Evolutionary conservation across 1,140 invertebrate species (phyloP).

Genomic region (Eueides isabella): DNA sequence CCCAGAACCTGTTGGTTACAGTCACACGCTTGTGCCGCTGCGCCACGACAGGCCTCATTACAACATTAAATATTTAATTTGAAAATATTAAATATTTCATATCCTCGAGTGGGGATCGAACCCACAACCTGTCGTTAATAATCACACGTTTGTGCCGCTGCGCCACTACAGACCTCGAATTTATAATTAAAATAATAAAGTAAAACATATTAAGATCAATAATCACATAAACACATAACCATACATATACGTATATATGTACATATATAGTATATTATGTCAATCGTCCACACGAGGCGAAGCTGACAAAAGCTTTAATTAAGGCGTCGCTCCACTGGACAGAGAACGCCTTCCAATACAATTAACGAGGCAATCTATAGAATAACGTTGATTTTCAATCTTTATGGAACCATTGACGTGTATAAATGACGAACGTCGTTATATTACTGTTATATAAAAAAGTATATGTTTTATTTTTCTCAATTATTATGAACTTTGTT

Average conservation of each 20-base stretch:
- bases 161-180: too few relatives aligned
- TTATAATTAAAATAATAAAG: too few relatives aligned
- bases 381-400: conserved; percentile 1
- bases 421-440: not conserved
- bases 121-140: too few relatives aligned
- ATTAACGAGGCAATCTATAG: conserved; percentile 10
- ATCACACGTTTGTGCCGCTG: too few relatives aligned
- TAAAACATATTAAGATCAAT: too few relatives aligned
- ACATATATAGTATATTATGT: not conserved
- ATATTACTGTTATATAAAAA: not conserved
- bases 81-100: too few relatives aligned
- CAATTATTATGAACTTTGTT: not conserved
- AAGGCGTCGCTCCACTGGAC: conserved; percentile 10
- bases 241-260: not conserved
- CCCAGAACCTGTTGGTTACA: too few relatives aligned
- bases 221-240: too few relatives aligned
- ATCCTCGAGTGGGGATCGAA: too few relatives aligned
- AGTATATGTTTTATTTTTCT: not conserved
- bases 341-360: conserved; percentile 1
- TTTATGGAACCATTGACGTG: not conserved
- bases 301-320: conserved; percentile 6
- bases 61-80: too few relatives aligned
- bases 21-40: too few relatives aligned
- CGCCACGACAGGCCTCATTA: too few relatives aligned
- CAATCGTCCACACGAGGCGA: conserved; percentile 1